These are phyloP conservation scores for Diploptera punctata DNA, from an alignment of 2,888 invertebrate genomes.

Conservation along the genomic window DNA sequence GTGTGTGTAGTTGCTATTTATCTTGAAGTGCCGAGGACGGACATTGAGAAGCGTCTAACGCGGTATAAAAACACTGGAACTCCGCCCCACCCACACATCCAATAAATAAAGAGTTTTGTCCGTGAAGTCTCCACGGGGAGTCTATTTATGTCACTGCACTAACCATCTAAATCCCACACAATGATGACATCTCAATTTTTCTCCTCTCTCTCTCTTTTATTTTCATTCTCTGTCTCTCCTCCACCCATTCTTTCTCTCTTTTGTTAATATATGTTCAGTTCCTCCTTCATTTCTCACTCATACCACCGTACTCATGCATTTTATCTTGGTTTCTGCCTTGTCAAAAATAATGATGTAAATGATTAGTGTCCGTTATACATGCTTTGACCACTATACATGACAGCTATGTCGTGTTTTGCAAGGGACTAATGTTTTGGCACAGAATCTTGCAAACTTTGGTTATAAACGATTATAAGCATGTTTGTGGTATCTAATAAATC, in stretches of 20 bases:
- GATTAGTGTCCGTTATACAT: not conserved
- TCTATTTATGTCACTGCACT: slow-evolving; percentile 26
- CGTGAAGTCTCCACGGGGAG: slow-evolving; percentile 28
- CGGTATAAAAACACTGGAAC: slow-evolving; percentile 10
- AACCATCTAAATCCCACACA: slow-evolving; percentile 25
- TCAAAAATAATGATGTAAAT: not conserved
- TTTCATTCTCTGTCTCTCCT: not conserved
- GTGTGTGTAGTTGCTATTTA: too few relatives aligned
- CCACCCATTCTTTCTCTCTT: not conserved
- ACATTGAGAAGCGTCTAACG: slow-evolving; percentile 9
- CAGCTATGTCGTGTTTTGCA: too few relatives aligned
- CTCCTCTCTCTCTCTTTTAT: too few relatives aligned
- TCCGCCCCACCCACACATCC: slow-evolving; percentile 22
- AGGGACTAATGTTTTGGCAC: too few relatives aligned
- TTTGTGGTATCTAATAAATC: too few relatives aligned
- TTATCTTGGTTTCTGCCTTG: not conserved
- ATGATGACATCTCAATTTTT: slow-evolving; percentile 25
- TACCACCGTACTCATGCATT: not conserved
- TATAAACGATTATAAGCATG: too few relatives aligned
- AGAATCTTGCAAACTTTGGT: too few relatives aligned
- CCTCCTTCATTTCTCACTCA: slow-evolving; percentile 11
- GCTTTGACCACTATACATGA: not conserved
- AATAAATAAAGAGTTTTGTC: slow-evolving; percentile 36
- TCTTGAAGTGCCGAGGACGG: not conserved
- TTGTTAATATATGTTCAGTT: slow-evolving; percentile 2